phyloP scores from a whole-genome alignment of 2,113 vertebrate species.

The Brienomyrus brachyistius region DNA sequence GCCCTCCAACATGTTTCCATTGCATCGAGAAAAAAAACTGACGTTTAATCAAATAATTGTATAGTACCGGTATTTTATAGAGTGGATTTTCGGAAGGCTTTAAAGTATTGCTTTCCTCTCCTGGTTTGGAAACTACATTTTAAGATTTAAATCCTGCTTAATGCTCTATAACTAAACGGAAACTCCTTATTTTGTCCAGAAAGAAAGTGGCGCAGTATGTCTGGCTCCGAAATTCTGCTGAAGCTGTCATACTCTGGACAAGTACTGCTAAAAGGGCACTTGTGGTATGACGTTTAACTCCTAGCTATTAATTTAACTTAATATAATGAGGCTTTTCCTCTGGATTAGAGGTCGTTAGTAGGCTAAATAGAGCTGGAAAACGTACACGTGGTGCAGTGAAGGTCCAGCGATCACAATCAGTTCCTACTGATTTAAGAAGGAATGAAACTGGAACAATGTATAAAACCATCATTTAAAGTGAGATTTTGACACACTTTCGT shows the following conservation, averaged over 20 bases:
- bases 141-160: background rate
- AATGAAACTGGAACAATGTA: background rate
- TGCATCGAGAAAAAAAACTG: background rate
- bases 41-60: constrained; percentile 2
- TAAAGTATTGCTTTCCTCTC: background rate
- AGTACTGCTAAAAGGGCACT: background rate
- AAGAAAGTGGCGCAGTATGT: background rate
- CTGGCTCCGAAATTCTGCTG: background rate
- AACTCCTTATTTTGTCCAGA: background rate
- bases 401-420: background rate
- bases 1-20: background rate
- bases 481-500: background rate
- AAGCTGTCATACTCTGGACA: background rate
- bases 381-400: background rate
- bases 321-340: background rate
- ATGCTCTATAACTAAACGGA: background rate
- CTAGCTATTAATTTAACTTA: background rate
- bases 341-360: constrained; percentile 3
- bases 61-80: background rate
- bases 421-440: background rate
- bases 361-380: background rate
- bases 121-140: background rate
- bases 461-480: background rate
- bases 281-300: background rate
- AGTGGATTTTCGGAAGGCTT: background rate